Evolutionary conservation across 2,113 vertebrate species (phyloP).

Genomic region (Heterocephalus glaber): DNA sequence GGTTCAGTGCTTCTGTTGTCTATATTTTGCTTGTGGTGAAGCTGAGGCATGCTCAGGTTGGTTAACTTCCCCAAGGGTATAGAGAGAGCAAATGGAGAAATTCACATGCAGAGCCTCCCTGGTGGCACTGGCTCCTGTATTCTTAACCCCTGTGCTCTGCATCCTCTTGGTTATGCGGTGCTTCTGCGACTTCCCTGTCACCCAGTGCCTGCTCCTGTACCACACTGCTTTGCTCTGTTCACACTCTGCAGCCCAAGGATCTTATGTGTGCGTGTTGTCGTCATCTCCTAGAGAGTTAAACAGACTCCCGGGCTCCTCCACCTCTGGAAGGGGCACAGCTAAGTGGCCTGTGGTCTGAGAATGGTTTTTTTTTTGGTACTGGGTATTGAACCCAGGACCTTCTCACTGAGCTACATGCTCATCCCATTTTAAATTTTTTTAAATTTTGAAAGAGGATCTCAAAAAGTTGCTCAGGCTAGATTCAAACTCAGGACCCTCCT

Average conservation of each 20-base stretch:
- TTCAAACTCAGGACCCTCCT: neutral
- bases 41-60: neutral
- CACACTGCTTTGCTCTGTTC: neutral
- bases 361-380: neutral
- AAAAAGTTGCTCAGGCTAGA: neutral
- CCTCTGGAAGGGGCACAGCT: no score
- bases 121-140: accelerated
- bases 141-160: accelerated
- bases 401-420: neutral
- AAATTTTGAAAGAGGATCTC: neutral
- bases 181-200: accelerated
- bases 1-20: neutral
- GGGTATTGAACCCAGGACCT: neutral
- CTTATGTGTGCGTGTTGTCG: accelerated
- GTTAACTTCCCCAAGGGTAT: neutral
- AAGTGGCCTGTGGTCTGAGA: neutral
- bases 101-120: neutral
- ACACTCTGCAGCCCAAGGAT: accelerated
- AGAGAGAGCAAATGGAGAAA: accelerated
- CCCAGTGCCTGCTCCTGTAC: accelerated
- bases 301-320: neutral
- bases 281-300: neutral
- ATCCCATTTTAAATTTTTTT: neutral
- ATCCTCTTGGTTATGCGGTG: accelerated
- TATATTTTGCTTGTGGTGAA: neutral